Evolutionary conservation across 2,797 vertebrate species (phyloP).

Genomic region (Holocentrus rufus): DNA sequence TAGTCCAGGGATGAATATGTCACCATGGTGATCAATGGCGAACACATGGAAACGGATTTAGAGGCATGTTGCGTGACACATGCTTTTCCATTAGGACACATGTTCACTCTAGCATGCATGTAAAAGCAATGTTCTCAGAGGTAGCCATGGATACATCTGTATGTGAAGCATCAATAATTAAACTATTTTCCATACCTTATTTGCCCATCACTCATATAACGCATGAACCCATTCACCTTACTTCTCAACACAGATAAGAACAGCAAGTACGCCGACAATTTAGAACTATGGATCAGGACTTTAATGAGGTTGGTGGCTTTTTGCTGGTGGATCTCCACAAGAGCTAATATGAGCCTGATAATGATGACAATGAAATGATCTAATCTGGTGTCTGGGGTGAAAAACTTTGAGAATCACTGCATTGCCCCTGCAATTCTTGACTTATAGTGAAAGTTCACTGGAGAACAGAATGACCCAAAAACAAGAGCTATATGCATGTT

Average conservation of each 20-base stretch:
- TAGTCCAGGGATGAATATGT: background rate
- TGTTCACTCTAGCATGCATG: constrained; percentile 32
- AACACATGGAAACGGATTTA: background rate
- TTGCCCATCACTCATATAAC: constrained; percentile 25
- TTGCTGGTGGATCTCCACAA: too few relatives aligned
- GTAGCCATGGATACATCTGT: constrained; percentile 43
- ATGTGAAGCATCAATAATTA: constrained; percentile 66
- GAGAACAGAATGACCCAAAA: too few relatives aligned
- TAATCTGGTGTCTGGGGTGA: background rate
- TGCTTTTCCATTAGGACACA: constrained; percentile 20
- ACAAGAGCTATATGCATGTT: too few relatives aligned
- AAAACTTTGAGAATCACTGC: background rate
- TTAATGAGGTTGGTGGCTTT: too few relatives aligned
- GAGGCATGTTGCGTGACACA: constrained; percentile 5
- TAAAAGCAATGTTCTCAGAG: background rate
- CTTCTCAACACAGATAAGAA: background rate
- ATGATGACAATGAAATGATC: background rate
- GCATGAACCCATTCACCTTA: background rate
- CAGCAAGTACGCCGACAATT: background rate
- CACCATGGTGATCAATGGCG: background rate
- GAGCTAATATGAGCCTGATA: too few relatives aligned
- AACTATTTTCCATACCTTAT: constrained; percentile 65
- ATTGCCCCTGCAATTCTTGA: background rate
- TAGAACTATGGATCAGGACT: too few relatives aligned
- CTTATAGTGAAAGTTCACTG: too few relatives aligned